A percentile compares a stretch with the other conserved stretches of the same genome.
Evolutionary conservation across 2,113 vertebrate species (phyloP).

Genomic region (Lampris incognitus): DNA sequence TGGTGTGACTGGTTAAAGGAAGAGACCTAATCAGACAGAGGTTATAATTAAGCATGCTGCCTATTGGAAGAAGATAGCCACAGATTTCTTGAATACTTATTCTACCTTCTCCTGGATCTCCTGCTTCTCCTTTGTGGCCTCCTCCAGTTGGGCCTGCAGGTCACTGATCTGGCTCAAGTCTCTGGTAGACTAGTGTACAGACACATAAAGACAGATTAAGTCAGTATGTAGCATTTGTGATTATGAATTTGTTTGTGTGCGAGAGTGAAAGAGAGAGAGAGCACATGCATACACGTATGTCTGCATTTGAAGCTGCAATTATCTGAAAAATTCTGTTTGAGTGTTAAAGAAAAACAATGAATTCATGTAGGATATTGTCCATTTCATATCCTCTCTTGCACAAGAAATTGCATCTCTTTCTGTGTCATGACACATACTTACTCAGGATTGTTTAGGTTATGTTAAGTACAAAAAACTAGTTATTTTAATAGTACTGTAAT

Average conservation of each 20-base stretch:
- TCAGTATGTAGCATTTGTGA: slow-evolving; percentile 2
- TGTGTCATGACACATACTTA: slow-evolving; percentile 13
- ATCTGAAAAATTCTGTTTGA: slow-evolving; percentile 15
- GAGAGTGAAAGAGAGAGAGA: neutral
- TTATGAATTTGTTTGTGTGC: neutral
- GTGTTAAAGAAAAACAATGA: slow-evolving; percentile 11
- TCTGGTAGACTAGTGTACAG: slow-evolving; percentile 87
- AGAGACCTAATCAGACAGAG: slow-evolving; percentile 60
- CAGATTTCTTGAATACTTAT: slow-evolving; percentile 42
- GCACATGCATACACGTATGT: too few species aligned
- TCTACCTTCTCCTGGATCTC: slow-evolving; percentile 97
- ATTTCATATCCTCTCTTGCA: slow-evolving; percentile 46
- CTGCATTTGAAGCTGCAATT: neutral
- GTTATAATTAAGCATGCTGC: slow-evolving; percentile 39
- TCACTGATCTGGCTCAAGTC: slow-evolving; percentile 97
- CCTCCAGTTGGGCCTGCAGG: slow-evolving; percentile 94
- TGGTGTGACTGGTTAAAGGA: slow-evolving; percentile 31
- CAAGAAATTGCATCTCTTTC: slow-evolving; percentile 48
- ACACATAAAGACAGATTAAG: slow-evolving; percentile 31
- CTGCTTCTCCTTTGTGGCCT: slow-evolving; percentile 94
- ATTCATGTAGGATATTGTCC: slow-evolving; percentile 33
- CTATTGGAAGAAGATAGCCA: slow-evolving; percentile 48
- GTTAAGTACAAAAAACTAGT: too few species aligned
- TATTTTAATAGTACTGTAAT: too few species aligned
- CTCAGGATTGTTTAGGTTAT: slow-evolving; percentile 16